Evolutionary conservation across 2,113 vertebrate species (phyloP).

Genomic region (Geothlypis trichas): DNA sequence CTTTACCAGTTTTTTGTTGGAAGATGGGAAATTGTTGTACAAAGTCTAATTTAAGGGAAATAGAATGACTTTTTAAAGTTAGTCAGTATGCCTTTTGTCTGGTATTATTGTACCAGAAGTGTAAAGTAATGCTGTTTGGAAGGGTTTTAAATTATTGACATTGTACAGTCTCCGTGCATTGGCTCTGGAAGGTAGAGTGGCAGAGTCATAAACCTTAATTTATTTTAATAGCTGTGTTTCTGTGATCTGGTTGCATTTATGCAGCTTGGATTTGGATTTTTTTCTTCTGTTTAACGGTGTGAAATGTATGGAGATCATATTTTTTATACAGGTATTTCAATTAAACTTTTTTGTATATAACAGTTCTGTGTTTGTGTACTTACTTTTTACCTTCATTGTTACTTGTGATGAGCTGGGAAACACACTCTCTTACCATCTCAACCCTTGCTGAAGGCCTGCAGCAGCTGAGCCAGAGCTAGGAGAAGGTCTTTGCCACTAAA

Average conservation of each 20-base stretch:
- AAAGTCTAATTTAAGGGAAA: constrained; percentile 87
- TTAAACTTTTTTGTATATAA: constrained; percentile 95
- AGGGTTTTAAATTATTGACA: constrained; percentile 83
- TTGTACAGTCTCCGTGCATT: constrained; percentile 84
- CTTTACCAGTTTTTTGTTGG: constrained; percentile 64
- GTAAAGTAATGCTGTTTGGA: constrained; percentile 77
- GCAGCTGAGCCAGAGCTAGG: neutral
- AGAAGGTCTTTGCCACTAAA: neutral
- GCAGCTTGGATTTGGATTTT: constrained; percentile 76
- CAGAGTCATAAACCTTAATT: constrained; percentile 82
- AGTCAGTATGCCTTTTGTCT: constrained; percentile 74
- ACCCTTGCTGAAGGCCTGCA: neutral
- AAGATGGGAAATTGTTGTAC: constrained; percentile 84
- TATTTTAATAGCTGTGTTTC: constrained; percentile 80
- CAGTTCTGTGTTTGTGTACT: neutral
- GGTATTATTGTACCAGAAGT: constrained; percentile 74
- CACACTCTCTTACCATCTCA: rapidly evolving
- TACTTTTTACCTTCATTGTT: neutral
- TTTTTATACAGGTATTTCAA: constrained; percentile 98
- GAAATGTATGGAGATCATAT: constrained; percentile 92
- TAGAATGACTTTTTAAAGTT: constrained; percentile 80
- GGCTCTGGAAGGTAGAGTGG: constrained; percentile 77
- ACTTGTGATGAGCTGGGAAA: neutral
- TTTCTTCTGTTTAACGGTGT: constrained; percentile 82
- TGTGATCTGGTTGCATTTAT: constrained; percentile 77